Percentiles rank a stretch among this genome's conserved stretches.
Evolutionary conservation across 2,113 vertebrate genomes (phyloP).

Genomic region (Notiomystis cincta): DNA sequence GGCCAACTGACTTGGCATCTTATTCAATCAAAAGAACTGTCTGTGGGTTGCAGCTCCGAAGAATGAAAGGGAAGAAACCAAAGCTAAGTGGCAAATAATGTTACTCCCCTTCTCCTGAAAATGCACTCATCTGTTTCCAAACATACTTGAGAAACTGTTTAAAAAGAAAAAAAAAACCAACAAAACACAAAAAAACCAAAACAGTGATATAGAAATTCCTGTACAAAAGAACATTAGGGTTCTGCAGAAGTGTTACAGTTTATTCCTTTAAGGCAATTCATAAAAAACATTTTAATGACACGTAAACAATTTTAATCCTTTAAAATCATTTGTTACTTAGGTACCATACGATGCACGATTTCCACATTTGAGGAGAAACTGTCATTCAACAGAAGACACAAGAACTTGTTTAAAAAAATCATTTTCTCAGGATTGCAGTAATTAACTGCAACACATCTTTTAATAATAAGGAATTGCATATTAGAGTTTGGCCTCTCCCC

Average conservation of each 20-base stretch:
- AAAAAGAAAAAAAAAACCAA: not conserved
- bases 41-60: slow-evolving; percentile 25
- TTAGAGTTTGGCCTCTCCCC: slow-evolving; percentile 23
- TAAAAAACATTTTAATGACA: slow-evolving; percentile 48
- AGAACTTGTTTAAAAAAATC: not conserved
- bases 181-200: not conserved
- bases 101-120: slow-evolving; percentile 21
- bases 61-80: slow-evolving; percentile 29
- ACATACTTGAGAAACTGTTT: slow-evolving; percentile 9
- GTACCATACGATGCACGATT: slow-evolving; percentile 1
- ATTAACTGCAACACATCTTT: not conserved
- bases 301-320: slow-evolving; percentile 52
- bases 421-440: not conserved
- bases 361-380: slow-evolving; percentile 23
- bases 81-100: not conserved
- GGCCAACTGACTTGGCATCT: not conserved
- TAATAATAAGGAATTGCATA: not conserved
- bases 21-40: slow-evolving; percentile 5
- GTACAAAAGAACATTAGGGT: slow-evolving; percentile 39
- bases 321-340: slow-evolving; percentile 37
- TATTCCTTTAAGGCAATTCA: slow-evolving; percentile 67
- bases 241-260: slow-evolving; percentile 50
- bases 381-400: not conserved
- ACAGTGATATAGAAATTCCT: slow-evolving; percentile 46
- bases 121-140: slow-evolving; percentile 1